Base-by-base conservation (phyloP, 2,797 vertebrate species). In the Paramormyrops hopkinsi region DNA sequence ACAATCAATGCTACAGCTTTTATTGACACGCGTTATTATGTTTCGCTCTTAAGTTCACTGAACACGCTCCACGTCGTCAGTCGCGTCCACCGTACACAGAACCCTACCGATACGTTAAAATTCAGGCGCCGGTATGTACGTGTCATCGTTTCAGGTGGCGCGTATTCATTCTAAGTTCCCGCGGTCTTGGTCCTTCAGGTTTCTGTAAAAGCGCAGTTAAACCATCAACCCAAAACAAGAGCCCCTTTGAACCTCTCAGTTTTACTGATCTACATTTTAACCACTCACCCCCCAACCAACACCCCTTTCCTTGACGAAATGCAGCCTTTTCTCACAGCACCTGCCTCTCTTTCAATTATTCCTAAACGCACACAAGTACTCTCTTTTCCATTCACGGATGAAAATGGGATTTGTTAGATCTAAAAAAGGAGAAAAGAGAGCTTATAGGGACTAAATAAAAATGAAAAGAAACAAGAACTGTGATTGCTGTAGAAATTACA, bases 271-370 rank as follows among this genome's bases (percentile, higher is more conserved):
- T 91, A 91, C 90, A 88, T 89, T 91, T 91, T 87, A 90, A 83
- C 90, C 88, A 29, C 88, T 88, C 92, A 90, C 7, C 88, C 92
- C 90, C 91, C 91, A 89, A 89, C 90, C 85, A 83, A 88, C 87
- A 59, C 50, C 37, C 29, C 46, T 53, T 76, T 89, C 82, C 50
- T 51, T 87, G 50, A 87, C 87, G 84, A 76, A 76, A 88, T 62
- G 69, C 92, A 88, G 88, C 87, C 89, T 89, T 91, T 92, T 86
- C 22, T 92, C 89, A 83, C 91, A 93, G 94, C 96, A 95, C 95
- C 96, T 95, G 95, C 93, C 93, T 92, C 91, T 89, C 59, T 89
- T 89, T 91, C 94, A 92, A 94, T 95, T 94, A 96, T 95, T 95
- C 94, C 94, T 95, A 95, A 95, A 94, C 94, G 93, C 91, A 92